Evolutionary conservation across 2,113 vertebrate genomes (phyloP).

Genomic region (Peromyscus leucopus): DNA sequence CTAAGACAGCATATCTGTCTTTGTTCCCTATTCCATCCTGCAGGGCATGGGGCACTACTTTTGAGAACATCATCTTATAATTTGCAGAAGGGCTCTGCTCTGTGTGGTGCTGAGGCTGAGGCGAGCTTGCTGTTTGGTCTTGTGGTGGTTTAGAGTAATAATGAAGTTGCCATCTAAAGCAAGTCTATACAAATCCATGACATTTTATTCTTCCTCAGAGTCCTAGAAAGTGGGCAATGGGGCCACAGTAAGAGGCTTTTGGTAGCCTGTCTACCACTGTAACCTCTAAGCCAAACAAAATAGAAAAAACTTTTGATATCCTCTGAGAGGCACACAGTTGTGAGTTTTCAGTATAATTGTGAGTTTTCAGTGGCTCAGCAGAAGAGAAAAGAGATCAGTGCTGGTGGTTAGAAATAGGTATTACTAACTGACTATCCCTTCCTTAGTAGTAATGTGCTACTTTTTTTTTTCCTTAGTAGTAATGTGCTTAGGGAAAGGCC

Average conservation of each 20-base stretch:
- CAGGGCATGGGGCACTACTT: background rate
- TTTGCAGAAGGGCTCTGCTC: background rate
- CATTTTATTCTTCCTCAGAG: background rate
- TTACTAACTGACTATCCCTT: background rate
- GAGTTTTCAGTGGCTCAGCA: background rate
- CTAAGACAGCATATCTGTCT: background rate
- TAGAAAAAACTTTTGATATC: background rate
- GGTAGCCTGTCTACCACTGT: background rate
- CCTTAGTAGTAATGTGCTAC: background rate
- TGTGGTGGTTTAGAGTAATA: background rate
- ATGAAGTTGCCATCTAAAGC: background rate
- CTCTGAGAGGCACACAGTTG: background rate
- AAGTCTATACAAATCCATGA: background rate
- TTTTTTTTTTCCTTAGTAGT: conserved; percentile 25
- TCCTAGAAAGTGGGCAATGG: background rate
- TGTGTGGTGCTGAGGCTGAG: background rate
- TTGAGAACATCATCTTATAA: background rate
- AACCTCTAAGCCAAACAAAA: conserved; percentile 18
- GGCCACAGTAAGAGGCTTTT: background rate
- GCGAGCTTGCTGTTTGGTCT: background rate
- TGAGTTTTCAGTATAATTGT: background rate
- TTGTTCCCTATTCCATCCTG: background rate
- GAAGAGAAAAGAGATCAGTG: background rate
- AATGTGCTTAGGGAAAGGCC: background rate
- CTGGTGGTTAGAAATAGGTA: background rate